Evolutionary conservation across 2,888 invertebrate species (phyloP).

Genomic region (Spisula subtruncata): DNA sequence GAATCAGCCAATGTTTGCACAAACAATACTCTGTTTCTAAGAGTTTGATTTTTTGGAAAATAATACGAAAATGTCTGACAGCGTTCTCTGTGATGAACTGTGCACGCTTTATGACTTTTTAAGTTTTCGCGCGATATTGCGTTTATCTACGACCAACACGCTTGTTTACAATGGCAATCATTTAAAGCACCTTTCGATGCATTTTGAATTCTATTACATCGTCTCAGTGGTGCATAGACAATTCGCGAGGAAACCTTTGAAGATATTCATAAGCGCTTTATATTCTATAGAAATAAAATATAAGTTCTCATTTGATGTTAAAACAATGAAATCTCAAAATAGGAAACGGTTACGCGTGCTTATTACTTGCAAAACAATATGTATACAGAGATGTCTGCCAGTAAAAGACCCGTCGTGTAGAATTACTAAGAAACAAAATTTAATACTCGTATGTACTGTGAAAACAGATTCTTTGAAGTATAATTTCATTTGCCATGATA

Average conservation of each 20-base stretch:
- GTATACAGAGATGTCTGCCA: too few relatives aligned
- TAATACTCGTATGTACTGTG: too few relatives aligned
- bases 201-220: not conserved
- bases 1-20: not conserved
- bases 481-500: too few relatives aligned
- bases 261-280: not conserved
- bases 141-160: not conserved
- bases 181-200: not conserved
- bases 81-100: not conserved
- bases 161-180: not conserved
- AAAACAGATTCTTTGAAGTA: too few relatives aligned
- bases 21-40: not conserved
- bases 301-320: not conserved
- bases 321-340: not conserved
- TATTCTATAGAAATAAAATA: conserved; percentile 9
- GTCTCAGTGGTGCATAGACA: not conserved
- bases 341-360: not conserved
- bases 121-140: not conserved
- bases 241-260: not conserved
- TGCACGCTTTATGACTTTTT: conserved; percentile 6
- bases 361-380: too few relatives aligned
- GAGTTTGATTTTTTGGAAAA: not conserved
- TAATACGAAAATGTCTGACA: not conserved
- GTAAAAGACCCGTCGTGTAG: too few relatives aligned
- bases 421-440: too few relatives aligned